Base-by-base conservation (phyloP, 2,888 invertebrate genomes). In the Conchocele bisecta region DNA sequence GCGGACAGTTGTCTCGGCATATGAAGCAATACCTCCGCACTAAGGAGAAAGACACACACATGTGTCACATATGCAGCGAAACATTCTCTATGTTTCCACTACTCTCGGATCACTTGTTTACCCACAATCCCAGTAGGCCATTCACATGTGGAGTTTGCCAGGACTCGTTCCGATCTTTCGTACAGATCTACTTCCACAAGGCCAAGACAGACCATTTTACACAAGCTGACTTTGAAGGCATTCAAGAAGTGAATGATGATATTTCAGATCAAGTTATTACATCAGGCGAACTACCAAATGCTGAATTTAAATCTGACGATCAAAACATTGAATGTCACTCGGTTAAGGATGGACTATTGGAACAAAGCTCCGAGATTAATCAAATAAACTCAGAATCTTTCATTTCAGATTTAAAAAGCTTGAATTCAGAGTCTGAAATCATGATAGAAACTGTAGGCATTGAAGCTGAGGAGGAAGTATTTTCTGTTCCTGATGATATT, bases 101-200 rank as follows among this genome's bases (percentile, higher is more conserved):
- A 20, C 44, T 77, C 20, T 35, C 71, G 24, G 60, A 59, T 33
- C 77, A 77, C 46, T 70, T 77, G 28, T 66, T 74, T 22, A 20
- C 51, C 20, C 77, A 74, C 37, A 70, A 67, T 29, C 73, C 67
- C 13, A 69, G 71, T 7, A 64, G 61, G 26, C 77, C 77, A 35
- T 77, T 74, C 33, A 28, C 31, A 1, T 77, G 77, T 61, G 57
- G 50, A 29, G 42, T 42, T 29, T 77, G 77, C 60, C 37, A 60
- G 1, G 20, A 51, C n/a, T 64, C 29, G 24, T 77, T 71, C 71
- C 35, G 63, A 31, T 61, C 56, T 5, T 77, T 41, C 50, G 58
- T 64, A 9, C 39, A 70, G 28, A 35, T 77, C 53, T 77, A 77
- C 44, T 70, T 57, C 28, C 77, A 77, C 35, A 77, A 77, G 51